These are phyloP conservation scores for Leucoraja erinaceus DNA, from an alignment of 2,113 vertebrate species.

Conservation along the genomic window DNA sequence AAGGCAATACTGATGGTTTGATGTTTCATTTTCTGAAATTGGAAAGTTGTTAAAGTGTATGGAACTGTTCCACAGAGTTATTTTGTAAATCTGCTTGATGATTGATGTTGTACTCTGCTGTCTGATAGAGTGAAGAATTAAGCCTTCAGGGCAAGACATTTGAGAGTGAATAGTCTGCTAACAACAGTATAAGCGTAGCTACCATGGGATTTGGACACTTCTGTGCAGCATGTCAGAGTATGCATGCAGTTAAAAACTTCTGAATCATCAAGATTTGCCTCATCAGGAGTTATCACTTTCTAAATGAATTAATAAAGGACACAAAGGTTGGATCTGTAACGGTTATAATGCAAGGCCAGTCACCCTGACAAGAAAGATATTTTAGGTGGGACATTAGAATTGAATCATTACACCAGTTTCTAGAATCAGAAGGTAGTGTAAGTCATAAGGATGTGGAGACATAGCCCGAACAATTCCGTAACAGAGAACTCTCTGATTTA, in stretches of 20 bases:
- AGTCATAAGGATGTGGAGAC: too few species aligned
- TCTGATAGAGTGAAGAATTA: conserved; percentile 8
- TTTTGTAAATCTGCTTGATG: neutral
- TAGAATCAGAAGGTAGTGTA: too few species aligned
- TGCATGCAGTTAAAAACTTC: neutral
- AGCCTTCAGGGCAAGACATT: conserved; percentile 26
- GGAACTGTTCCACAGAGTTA: conserved; percentile 25
- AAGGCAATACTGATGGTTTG: neutral
- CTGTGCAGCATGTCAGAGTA: neutral
- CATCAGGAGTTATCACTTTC: neutral
- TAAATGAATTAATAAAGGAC: neutral
- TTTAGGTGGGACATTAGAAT: neutral
- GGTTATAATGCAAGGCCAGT: neutral
- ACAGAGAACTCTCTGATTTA: too few species aligned
- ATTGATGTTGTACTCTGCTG: conserved; percentile 12
- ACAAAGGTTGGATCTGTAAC: neutral
- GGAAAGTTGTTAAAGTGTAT: neutral
- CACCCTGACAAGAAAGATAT: neutral
- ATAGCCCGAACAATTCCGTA: too few species aligned
- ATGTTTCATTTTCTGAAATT: neutral
- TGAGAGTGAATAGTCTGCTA: neutral
- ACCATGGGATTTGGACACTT: neutral
- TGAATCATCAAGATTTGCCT: neutral
- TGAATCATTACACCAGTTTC: neutral
- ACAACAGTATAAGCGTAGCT: neutral